Evolutionary conservation across 1,140 invertebrate genomes (phyloP).

Genomic region (Idris sp.): DNA sequence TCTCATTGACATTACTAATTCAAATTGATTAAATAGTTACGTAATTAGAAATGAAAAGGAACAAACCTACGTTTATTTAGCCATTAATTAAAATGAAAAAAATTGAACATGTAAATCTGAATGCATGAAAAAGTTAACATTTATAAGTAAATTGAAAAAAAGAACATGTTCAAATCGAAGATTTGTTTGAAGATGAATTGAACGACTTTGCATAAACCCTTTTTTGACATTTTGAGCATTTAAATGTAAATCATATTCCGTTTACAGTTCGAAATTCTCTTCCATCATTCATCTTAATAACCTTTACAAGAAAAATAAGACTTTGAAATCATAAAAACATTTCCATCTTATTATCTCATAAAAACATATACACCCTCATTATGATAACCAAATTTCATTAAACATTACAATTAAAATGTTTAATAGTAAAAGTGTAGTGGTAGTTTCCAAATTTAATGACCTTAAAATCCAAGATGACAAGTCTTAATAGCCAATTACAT

Average conservation of each 20-base stretch:
- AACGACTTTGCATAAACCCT: too few species aligned
- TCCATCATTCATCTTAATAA: too few species aligned
- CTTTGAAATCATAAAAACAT: too few species aligned
- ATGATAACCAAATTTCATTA: constrained; percentile 4
- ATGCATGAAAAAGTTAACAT: too few species aligned
- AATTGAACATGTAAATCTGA: too few species aligned
- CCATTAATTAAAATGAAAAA: constrained; percentile 43
- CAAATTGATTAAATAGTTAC: constrained; percentile 26
- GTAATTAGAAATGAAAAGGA: constrained; percentile 16
- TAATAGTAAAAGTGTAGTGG: constrained; percentile 22
- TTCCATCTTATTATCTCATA: constrained; percentile 9
- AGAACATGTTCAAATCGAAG: too few species aligned
- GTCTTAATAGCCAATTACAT: constrained; percentile 47
- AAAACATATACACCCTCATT: constrained; percentile 4
- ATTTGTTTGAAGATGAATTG: too few species aligned
- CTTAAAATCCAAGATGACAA: constrained; percentile 13
- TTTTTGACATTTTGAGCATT: too few species aligned
- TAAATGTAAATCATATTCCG: too few species aligned
- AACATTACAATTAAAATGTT: constrained; percentile 15
- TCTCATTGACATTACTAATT: constrained; percentile 22
- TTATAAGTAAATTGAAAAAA: too few species aligned
- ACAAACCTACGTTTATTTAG: constrained; percentile 29
- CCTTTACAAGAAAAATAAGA: too few species aligned
- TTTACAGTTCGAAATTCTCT: too few species aligned
- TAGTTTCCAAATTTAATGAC: constrained; percentile 12